Conservation (phyloP, 2,888 invertebrate species). For the Trypoxylon attenuatum region DNA sequence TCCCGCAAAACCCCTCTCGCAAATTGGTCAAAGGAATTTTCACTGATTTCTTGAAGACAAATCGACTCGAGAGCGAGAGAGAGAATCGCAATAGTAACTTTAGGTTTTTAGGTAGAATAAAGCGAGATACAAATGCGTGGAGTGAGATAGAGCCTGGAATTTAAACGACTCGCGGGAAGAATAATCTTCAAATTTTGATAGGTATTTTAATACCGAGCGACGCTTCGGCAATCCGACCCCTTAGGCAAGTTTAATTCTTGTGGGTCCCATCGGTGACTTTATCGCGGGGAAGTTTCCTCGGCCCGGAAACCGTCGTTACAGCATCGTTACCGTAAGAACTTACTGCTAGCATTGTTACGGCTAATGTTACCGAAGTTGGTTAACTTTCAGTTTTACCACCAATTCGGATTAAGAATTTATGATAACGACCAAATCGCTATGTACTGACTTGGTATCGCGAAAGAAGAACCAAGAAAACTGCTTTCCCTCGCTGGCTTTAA, state of each 20-base stretch:
- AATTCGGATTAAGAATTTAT: conserved; percentile 74
- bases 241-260: conserved; percentile 68
- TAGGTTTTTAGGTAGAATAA: too few relatives aligned
- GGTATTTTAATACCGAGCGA: conserved; percentile 46
- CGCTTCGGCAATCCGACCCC: conserved; percentile 56
- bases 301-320: conserved; percentile 68
- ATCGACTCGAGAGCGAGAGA: background rate
- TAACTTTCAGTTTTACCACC: conserved; percentile 74
- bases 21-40: background rate
- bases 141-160: too few relatives aligned
- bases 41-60: background rate
- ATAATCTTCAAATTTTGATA: conserved; percentile 53
- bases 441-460: conserved; percentile 32
- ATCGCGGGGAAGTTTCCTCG: conserved; percentile 71
- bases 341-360: conserved; percentile 70
- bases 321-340: conserved; percentile 74
- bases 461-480: conserved; percentile 38
- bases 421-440: conserved; percentile 63
- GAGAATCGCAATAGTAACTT: background rate
- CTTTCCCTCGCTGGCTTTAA: conserved; percentile 48
- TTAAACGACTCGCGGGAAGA: background rate
- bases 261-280: conserved; percentile 73
- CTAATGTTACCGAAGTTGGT: conserved; percentile 72
- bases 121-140: background rate
- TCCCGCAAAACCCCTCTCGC: background rate